These are phyloP conservation scores for Sciurus vulgaris DNA, from an alignment of 2,797 vertebrate species.

Conservation along the genomic window DNA sequence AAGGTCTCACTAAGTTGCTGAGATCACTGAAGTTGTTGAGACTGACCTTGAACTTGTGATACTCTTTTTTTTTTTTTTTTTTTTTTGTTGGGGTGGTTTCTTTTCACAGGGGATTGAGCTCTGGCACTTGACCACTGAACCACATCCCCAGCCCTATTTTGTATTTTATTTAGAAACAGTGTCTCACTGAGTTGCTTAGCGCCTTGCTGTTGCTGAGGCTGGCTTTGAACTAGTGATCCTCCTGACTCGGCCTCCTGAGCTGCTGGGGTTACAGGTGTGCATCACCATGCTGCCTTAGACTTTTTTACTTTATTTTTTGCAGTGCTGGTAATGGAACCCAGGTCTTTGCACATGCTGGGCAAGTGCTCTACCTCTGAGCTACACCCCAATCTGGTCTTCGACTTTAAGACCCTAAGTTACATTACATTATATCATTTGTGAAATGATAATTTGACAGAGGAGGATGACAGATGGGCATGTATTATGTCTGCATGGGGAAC, in stretches of 20 bases:
- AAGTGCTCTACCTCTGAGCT: neutral
- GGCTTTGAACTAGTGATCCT: neutral
- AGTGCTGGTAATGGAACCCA: neutral
- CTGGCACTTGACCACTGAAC: no score
- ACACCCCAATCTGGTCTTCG: neutral
- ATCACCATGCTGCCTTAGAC: no score
- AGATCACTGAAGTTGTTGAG: no score
- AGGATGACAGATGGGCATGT: neutral
- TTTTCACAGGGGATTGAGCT: no score
- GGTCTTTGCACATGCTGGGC: no score
- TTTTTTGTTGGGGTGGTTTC: no score
- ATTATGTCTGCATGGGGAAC: neutral
- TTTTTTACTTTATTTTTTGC: neutral
- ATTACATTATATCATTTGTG: slow-evolving; percentile 1
- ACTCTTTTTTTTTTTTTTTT: no score
- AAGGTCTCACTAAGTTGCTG: no score
- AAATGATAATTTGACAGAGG: neutral
- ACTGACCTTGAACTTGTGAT: no score
- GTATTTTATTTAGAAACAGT: no score
- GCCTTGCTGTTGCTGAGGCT: neutral
- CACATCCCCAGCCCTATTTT: no score
- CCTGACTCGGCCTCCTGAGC: neutral
- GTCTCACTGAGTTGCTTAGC: neutral
- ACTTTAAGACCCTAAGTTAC: neutral
- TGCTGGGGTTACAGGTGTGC: neutral